These are phyloP conservation scores for Chiridota heheva DNA, from an alignment of 35 echinoderm and acorn worm species.

Conservation along the genomic window DNA sequence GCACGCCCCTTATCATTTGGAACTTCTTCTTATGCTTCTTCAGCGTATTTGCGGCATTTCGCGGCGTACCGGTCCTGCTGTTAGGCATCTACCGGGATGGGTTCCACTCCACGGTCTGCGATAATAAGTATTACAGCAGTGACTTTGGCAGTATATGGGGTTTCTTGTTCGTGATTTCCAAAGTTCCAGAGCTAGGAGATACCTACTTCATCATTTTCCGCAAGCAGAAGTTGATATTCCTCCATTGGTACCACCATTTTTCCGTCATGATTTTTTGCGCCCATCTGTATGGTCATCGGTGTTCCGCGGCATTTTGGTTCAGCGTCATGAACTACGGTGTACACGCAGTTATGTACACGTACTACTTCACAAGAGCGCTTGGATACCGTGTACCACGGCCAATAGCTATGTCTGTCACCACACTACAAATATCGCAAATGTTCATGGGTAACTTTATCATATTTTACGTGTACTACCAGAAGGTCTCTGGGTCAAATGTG, in stretches of 20 bases:
- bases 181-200: constrained; percentile 84
- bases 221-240: constrained; percentile 95
- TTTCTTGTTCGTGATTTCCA: constrained; percentile 71
- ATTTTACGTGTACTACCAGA: constrained; percentile 36
- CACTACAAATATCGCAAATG: constrained; percentile 86
- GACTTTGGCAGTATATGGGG: constrained; percentile 74
- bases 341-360: constrained; percentile 88
- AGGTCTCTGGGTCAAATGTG: constrained; percentile 35
- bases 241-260: constrained; percentile 95
- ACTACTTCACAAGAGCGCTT: constrained; percentile 72
- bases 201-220: constrained; percentile 80
- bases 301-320: constrained; percentile 72
- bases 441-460: constrained; percentile 77
- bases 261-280: constrained; percentile 74
- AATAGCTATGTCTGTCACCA: constrained; percentile 74
- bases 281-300: constrained; percentile 55
- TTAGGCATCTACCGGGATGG: constrained; percentile 44
- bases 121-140: constrained; percentile 54
- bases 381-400: constrained; percentile 52
- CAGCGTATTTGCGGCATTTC: constrained; percentile 58
- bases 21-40: constrained; percentile 77
- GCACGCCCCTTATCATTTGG: constrained; percentile 67
- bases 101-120: constrained; percentile 63
- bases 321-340: constrained; percentile 83
- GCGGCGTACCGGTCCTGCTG: constrained; percentile 48